Percentiles rank a stretch among this genome's conserved stretches.
Conservation (phyloP, 2,113 vertebrate species). For the Anguilla japonica region DNA sequence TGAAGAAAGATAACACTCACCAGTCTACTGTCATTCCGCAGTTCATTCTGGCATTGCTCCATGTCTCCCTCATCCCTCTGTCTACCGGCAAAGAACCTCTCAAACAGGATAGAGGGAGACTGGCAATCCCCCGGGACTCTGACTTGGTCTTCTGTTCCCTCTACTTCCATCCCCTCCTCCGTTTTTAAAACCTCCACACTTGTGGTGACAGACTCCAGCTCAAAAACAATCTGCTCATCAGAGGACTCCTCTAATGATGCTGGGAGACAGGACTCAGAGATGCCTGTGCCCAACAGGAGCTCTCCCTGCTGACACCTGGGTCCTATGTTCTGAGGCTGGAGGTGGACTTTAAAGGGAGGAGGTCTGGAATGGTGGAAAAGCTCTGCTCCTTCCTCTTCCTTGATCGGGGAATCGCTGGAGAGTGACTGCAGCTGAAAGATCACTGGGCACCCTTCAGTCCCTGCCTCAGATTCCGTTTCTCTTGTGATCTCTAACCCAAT, state of each 20-base stretch:
- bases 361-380: background rate
- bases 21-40: slow-evolving; percentile 15
- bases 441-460: slow-evolving; percentile 58
- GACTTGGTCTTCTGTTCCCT: slow-evolving; percentile 32
- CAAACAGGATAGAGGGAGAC: slow-evolving; percentile 62
- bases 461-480: slow-evolving; percentile 40
- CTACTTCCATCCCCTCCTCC: slow-evolving; percentile 30
- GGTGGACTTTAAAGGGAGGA: background rate
- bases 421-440: slow-evolving; percentile 54
- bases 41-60: slow-evolving; percentile 1
- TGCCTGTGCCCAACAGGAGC: background rate
- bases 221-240: slow-evolving; percentile 51
- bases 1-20: slow-evolving; percentile 38
- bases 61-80: slow-evolving; percentile 33
- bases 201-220: slow-evolving; percentile 51
- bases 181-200: slow-evolving; percentile 45
- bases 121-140: slow-evolving; percentile 33
- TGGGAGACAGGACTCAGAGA: slow-evolving; percentile 23
- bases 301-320: background rate
- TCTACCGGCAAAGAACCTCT: slow-evolving; percentile 56
- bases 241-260: slow-evolving; percentile 43
- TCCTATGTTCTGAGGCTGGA: background rate
- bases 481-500: slow-evolving; percentile 10
- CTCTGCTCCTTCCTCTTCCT: slow-evolving; percentile 33
- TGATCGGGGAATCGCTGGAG: slow-evolving; percentile 43